A percentile compares a stretch with the other conserved stretches of the same genome.
These are phyloP conservation scores for Odocoileus virginianus DNA, from an alignment of 2,113 vertebrate genomes.

Conservation along the genomic window DNA sequence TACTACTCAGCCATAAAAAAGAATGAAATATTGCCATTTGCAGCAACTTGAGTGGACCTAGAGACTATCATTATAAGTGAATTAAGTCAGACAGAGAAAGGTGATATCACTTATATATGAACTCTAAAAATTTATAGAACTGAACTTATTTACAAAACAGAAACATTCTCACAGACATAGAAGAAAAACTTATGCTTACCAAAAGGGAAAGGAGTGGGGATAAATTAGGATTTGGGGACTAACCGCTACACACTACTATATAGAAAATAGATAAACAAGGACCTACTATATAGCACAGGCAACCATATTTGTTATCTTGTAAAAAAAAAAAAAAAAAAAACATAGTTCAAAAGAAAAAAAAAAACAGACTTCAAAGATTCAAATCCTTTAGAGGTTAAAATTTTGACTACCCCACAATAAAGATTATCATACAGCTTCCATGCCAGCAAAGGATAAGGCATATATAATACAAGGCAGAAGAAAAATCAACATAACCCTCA, in stretches of 20 bases:
- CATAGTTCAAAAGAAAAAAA: background rate
- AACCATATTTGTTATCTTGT: background rate
- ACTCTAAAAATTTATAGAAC: background rate
- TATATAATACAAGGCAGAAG: background rate
- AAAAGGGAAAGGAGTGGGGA: background rate
- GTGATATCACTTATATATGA: background rate
- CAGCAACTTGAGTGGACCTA: background rate
- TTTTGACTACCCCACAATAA: background rate
- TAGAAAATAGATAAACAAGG: background rate
- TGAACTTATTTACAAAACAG: background rate
- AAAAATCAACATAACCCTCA: background rate
- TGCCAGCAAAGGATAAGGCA: background rate
- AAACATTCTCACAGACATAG: background rate
- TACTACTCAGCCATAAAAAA: background rate
- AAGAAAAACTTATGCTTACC: background rate
- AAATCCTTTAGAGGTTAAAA: background rate
- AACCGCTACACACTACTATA: background rate
- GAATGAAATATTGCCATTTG: background rate
- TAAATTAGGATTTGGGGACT: background rate
- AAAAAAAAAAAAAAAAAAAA: background rate
- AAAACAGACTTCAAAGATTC: background rate
- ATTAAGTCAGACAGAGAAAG: background rate
- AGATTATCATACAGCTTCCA: background rate
- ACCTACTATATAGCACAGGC: background rate
- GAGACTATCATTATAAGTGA: background rate